These are phyloP conservation scores for Lepidocyrtinus sp. DNA, from an alignment of 2,888 invertebrate species.

Conservation along the genomic window DNA sequence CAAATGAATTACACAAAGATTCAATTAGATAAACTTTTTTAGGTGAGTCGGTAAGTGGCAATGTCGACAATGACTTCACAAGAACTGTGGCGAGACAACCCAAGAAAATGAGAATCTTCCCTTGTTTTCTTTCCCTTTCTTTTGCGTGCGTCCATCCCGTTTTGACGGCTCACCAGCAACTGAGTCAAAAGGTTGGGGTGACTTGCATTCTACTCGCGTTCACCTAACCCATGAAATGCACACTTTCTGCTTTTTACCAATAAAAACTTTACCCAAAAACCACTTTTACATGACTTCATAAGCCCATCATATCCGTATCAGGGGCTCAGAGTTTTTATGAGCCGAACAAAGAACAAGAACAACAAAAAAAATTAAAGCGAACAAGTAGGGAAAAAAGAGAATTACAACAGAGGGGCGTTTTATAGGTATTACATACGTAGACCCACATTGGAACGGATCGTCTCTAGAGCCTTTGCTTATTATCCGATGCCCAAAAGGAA, in stretches of 20 bases:
- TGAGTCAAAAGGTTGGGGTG: slow-evolving; percentile 43
- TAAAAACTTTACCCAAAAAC: neutral
- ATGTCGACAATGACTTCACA: too few species aligned
- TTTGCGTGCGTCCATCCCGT: too few species aligned
- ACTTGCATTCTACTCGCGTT: slow-evolving; percentile 21
- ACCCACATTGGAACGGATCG: neutral
- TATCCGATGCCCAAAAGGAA: too few species aligned
- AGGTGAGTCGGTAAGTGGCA: too few species aligned
- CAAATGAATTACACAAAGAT: too few species aligned
- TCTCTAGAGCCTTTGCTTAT: neutral
- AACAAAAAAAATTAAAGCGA: too few species aligned
- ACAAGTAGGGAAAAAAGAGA: slow-evolving; percentile 3
- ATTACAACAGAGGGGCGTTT: slow-evolving; percentile 37
- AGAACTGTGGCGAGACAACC: too few species aligned
- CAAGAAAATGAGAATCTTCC: too few species aligned
- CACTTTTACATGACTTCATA: neutral
- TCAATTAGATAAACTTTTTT: too few species aligned
- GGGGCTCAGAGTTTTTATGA: slow-evolving; percentile 17
- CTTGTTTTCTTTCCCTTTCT: too few species aligned
- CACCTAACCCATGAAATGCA: neutral
- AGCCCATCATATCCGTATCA: neutral
- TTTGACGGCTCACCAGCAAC: slow-evolving; percentile 22
- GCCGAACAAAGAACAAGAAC: too few species aligned
- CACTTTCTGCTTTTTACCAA: neutral
- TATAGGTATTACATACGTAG: too few species aligned